phyloP scores from a whole-genome alignment of 2,888 invertebrate genomes.

The Watsonalla cultraria region DNA sequence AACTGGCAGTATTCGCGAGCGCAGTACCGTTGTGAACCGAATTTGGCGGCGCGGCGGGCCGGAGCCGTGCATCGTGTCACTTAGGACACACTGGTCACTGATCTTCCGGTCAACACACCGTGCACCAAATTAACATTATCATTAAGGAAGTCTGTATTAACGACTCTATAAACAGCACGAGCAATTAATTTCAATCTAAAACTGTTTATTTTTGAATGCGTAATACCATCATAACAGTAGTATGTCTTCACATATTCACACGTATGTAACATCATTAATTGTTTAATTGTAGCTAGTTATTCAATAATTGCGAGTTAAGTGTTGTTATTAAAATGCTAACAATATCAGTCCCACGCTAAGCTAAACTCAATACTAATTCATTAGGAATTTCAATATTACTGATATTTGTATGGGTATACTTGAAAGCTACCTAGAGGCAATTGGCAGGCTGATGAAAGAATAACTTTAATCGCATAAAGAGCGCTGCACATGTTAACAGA shows the following conservation, averaged over 20 bases:
- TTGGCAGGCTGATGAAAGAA: background rate
- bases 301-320: no score
- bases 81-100: slow-evolving; percentile 49
- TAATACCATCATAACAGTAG: background rate
- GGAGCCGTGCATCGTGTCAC: slow-evolving; percentile 10
- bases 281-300: background rate
- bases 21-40: slow-evolving; percentile 67
- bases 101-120: slow-evolving; percentile 59
- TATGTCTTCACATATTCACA: background rate
- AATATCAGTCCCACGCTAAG: no score
- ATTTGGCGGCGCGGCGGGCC: slow-evolving; percentile 40
- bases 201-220: background rate
- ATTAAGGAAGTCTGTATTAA: slow-evolving; percentile 4
- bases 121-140: slow-evolving; percentile 10
- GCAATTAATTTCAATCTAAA: background rate
- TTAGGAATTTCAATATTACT: no score
- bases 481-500: slow-evolving; percentile 7
- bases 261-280: background rate
- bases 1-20: slow-evolving; percentile 47
- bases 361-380: no score
- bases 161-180: background rate
- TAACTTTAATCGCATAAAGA: background rate
- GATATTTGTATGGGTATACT: no score
- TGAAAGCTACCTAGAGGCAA: background rate
- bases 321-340: no score